Base-by-base conservation (phyloP, 2,797 vertebrate species). In the Ara ararauna region DNA sequence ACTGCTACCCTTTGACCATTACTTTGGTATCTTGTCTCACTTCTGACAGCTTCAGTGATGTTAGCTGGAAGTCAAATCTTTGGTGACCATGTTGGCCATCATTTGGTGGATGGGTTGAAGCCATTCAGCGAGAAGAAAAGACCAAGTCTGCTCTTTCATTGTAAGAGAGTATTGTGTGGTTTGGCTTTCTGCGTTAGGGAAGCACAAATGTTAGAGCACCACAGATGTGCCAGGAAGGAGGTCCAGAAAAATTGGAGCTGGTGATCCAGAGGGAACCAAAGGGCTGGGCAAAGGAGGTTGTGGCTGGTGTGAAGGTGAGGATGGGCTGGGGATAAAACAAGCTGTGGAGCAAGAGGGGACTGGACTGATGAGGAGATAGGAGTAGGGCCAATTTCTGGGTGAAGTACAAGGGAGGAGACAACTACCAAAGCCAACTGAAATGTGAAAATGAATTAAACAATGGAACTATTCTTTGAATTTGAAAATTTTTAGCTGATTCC, bases 61-160 rank as follows among this genome's bases (percentile, higher is more conserved):
- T 80, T 4, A 16, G 24, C 16, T 20, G 40, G 60, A 81, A 80
- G 44, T 44, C 47, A 10, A 9, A 13, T 30, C 15, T 17, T 11
- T 48, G 74, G 47, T 65, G 85, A 29, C 17, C 36, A 2, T 2
- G 7, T 13, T 61, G 47, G 18, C 53, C 22, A 4, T 74, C 34
- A 72, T 83, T 71, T 51, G 34, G 36, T 5, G 21, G 13, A 5
- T 1, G 44, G 2, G 61, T 27, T 53, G 16, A 83, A 50, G 62
- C 64, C 18, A 2, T 38, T 34, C 24, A n/a, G 51, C 47, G 30
- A 30, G 29, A 16, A n/a, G 40, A 51, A 14, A 15, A 51, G 48
- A 9, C 23, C 8, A 2, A 40, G 5, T 27, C 42, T 2, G 0
- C 30, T 48, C 7, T 45, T 67, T 24, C 22, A 0, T 5, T 58